Percentiles rank a stretch among this genome's conserved stretches.
Evolutionary conservation across 1,140 invertebrate species (phyloP).

Genomic region (Drosophila sp.): DNA sequence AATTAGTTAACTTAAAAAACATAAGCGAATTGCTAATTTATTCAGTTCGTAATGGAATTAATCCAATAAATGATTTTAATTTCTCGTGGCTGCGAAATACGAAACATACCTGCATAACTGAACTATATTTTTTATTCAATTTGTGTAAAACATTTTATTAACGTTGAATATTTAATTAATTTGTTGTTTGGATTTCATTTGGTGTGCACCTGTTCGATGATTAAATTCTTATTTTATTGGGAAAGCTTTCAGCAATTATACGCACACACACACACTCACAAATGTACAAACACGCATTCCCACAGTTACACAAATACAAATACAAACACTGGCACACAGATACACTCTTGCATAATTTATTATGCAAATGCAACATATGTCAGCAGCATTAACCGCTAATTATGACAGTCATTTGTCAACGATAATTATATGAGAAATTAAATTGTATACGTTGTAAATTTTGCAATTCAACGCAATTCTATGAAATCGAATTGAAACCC

Average conservation of each 20-base stretch:
- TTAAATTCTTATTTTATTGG: background rate
- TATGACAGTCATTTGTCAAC: constrained; percentile 76
- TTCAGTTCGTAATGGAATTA: constrained; percentile 17
- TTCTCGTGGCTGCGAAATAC: no score
- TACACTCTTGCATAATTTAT: constrained; percentile 19
- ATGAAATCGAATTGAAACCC: constrained; percentile 50
- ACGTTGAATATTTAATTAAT: background rate
- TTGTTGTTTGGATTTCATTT: background rate
- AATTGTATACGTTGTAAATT: constrained; percentile 21
- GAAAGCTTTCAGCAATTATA: background rate
- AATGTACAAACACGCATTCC: no score
- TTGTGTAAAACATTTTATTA: background rate
- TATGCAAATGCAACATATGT: constrained; percentile 79
- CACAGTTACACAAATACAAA: no score
- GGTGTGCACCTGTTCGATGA: background rate
- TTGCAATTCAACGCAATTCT: constrained; percentile 60
- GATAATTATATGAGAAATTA: constrained; percentile 49
- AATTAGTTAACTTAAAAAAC: constrained; percentile 3
- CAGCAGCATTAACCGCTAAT: constrained; percentile 77
- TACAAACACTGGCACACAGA: constrained; percentile 1
- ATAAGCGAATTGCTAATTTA: constrained; percentile 14
- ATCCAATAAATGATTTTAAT: constrained; percentile 1
- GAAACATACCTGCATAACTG: no score
- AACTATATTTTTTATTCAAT: background rate
- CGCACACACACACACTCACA: no score